Conservation (phyloP, 1,140 invertebrate genomes). For the Cyrtorhinus lividipennis region DNA sequence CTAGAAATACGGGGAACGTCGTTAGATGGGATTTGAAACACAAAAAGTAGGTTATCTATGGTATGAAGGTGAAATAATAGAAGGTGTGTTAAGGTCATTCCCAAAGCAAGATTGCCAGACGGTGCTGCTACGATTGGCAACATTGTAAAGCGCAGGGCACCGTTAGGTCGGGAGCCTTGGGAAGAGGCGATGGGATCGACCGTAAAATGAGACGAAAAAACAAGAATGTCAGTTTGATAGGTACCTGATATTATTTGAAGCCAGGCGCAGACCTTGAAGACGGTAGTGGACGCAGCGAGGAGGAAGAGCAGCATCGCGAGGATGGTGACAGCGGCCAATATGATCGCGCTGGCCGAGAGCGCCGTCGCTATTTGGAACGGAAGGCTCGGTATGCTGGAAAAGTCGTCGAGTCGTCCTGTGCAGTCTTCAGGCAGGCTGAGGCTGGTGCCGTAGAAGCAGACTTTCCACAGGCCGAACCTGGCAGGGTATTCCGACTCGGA, state of each 20-base stretch:
- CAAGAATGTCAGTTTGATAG: neutral
- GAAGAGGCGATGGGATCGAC: neutral
- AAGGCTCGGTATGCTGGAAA: conserved; percentile 62
- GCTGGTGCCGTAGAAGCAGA: conserved; percentile 42
- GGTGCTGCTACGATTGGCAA: conserved; percentile 1
- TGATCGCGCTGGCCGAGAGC: conserved; percentile 71
- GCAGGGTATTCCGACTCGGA: conserved; percentile 71
- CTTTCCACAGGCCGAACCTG: conserved; percentile 82
- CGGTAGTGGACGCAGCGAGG: conserved; percentile 83
- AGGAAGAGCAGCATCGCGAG: conserved; percentile 83
- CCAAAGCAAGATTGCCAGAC: neutral
- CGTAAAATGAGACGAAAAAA: neutral
- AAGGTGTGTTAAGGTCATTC: conserved; percentile 6
- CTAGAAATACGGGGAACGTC: too few species aligned
- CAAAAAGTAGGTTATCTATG: neutral
- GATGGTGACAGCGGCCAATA: conserved; percentile 70
- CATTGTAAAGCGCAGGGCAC: neutral
- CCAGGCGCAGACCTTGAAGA: conserved; percentile 86
- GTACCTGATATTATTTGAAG: conserved; percentile 85
- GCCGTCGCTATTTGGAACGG: conserved; percentile 70
- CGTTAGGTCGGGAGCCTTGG: neutral
- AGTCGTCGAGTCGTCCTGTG: conserved; percentile 66
- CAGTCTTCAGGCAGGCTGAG: conserved; percentile 47
- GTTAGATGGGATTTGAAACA: too few species aligned
- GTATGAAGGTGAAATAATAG: neutral